Conservation (phyloP, 1,140 invertebrate species). For the Eciton burchellii region DNA sequence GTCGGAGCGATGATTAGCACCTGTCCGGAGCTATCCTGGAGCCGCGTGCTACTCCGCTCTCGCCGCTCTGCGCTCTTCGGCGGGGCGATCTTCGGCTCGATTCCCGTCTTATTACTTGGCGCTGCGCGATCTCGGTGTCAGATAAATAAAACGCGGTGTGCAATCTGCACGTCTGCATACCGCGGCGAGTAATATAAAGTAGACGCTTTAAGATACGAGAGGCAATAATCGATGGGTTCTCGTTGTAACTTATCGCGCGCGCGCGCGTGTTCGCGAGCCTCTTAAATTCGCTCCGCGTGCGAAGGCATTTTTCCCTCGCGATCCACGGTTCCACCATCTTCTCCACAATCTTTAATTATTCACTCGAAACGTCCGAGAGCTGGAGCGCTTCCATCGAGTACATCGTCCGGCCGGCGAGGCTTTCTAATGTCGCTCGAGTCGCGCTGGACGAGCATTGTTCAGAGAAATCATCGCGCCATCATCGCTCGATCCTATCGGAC, state of each 20-base stretch:
- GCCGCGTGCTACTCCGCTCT: no score
- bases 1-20: not conserved
- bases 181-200: not conserved
- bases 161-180: not conserved
- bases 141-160: not conserved
- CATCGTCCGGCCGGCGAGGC: not conserved
- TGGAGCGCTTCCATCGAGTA: not conserved
- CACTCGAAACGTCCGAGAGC: not conserved
- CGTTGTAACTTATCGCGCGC: not conserved
- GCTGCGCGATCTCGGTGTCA: not conserved
- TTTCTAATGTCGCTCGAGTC: conserved; percentile 15
- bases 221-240: no score
- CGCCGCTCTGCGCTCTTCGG: no score
- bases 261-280: no score
- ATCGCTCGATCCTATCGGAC: conserved; percentile 47
- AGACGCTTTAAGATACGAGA: not conserved
- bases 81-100: not conserved
- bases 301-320: not conserved
- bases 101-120: not conserved
- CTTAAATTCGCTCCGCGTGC: not conserved
- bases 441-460: not conserved
- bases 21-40: not conserved
- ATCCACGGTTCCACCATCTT: not conserved
- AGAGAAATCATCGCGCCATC: conserved; percentile 28
- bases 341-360: not conserved